Base-by-base conservation (phyloP, 2,888 invertebrate species). In the Amblyjoppa fuscipennis region DNA sequence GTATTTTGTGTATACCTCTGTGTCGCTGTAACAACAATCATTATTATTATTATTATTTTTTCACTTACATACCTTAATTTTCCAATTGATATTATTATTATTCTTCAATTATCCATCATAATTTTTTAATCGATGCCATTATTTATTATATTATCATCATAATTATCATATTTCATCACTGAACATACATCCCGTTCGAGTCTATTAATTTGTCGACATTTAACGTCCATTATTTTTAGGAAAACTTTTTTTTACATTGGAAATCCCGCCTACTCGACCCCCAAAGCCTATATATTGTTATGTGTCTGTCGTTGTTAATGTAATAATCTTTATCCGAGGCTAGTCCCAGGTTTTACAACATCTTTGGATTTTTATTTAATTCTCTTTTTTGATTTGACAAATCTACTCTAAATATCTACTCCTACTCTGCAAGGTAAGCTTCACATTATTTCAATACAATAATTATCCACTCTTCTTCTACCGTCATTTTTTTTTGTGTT, bases 401-500 rank as follows among this genome's bases (percentile, higher is more conserved):
- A 75, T 71, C 20, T 28, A 80, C 64, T 75, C 61, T 56, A 70
- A 71, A 61, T 56, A 64, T 77, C 87, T 76, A 90, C 87, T 89
- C 89, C 89, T 90, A 88, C 89, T 89, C 88, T 87, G 84, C 87
- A 85, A 84, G 92, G 92, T 92, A 92, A 92, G 92, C 91, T 90
- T 89, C 85, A 75, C 49, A 75, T 66, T 75, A 25, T 82, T 71
- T 53, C 41, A 61, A 56, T 38, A 16, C 53, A 77, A 59, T 59
- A 25, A 59, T 28, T 59, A 59, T 59, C 28, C 25, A 25, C 59
- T 59, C 28, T 59, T 59, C 59, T 59, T 59, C 53, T 71, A 71
- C 53, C 7, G 49, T 68, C 69, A 16, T n/a, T 61, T 20, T 20
- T 20, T 59, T 75, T 79, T 75, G 25, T 81, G 75, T 41, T 25